Percentiles rank a stretch among this genome's conserved stretches.
These are phyloP conservation scores for Drosophila demipolita DNA, from an alignment of 2,888 invertebrate species.

Conservation along the genomic window DNA sequence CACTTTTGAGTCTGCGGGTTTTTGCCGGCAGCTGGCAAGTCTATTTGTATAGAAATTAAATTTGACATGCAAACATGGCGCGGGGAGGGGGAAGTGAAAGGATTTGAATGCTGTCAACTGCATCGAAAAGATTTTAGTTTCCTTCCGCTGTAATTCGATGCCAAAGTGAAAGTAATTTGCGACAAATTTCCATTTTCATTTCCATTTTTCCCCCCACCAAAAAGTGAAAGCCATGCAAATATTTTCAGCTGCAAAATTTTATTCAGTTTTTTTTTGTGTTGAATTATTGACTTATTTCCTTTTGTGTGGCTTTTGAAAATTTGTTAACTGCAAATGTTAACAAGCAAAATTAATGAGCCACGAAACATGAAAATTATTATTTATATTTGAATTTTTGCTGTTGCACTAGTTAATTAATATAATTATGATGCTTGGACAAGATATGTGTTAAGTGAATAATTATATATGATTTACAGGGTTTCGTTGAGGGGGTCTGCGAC, in stretches of 20 bases:
- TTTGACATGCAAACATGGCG: conserved; percentile 79
- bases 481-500: neutral
- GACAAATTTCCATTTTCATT: conserved; percentile 70
- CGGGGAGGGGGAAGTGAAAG: conserved; percentile 58
- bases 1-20: conserved; percentile 69
- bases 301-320: conserved; percentile 50
- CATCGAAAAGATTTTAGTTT: conserved; percentile 3
- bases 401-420: conserved; percentile 30
- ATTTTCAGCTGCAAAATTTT: conserved; percentile 53
- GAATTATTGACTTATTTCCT: conserved; percentile 15
- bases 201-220: conserved; percentile 10
- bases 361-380: conserved; percentile 56
- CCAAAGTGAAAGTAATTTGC: conserved; percentile 77
- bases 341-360: conserved; percentile 77
- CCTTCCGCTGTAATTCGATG: conserved; percentile 60
- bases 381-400: conserved; percentile 20
- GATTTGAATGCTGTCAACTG: conserved; percentile 62
- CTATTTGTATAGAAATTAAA: conserved; percentile 78
- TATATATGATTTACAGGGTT: conserved; percentile 21
- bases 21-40: conserved; percentile 42
- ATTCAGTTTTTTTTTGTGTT: conserved; percentile 3
- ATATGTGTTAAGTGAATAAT: conserved; percentile 78
- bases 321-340: conserved; percentile 72
- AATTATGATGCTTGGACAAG: conserved; percentile 64
- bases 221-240: conserved; percentile 81